Base-by-base conservation (phyloP, 2,888 invertebrate species). In the Cephus nigrinus region DNA sequence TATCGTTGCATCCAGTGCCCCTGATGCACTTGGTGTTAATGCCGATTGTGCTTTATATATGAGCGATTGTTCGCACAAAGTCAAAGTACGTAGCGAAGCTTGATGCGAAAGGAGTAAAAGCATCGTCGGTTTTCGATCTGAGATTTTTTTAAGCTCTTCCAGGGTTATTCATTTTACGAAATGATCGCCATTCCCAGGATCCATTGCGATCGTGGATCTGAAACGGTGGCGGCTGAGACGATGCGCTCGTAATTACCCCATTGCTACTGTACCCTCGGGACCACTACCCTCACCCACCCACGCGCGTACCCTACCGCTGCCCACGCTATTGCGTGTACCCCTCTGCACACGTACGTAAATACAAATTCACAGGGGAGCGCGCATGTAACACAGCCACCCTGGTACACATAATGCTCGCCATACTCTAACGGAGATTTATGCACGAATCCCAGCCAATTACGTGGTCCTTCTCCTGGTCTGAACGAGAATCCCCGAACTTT, bases 171-270 rank as follows among this genome's bases (percentile, higher is more conserved):
- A 23, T 40, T 55, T 69, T 34, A n/a, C n/a, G 32, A 34, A 69
- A 72, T 68, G 69, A 11, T 69, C 69, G 55, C 73, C 73, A 9
- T 78, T 74, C 79, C 73, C 79, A 80, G 83, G 82, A 86, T 88
- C 84, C 85, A 86, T 84, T 85, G 23, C 9, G 85, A 87, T 86
- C 88, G 82, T 85, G 87, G 88, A 88, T 88, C 85, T 87, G 88
- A 85, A 86, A 80, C 82, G 85, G 86, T 83, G 84, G 83, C 84
- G 85, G 79, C 78, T 81, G 80, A 81, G 84, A 84, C 72, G 68
- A 75, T 77, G 80, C 74, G 84, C 82, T 86, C 87, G 89, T 89
- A 89, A 89, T 89, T 89, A 89, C 86, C 85, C 82, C 81, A 83
- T 79, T 82, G 84, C 82, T 85, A 87, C 86, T 87, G 84, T 85